A percentile compares a stretch with the other conserved stretches of the same genome.
These are phyloP conservation scores for Alectoris magna DNA, from an alignment of 2,797 vertebrate species.

Conservation along the genomic window DNA sequence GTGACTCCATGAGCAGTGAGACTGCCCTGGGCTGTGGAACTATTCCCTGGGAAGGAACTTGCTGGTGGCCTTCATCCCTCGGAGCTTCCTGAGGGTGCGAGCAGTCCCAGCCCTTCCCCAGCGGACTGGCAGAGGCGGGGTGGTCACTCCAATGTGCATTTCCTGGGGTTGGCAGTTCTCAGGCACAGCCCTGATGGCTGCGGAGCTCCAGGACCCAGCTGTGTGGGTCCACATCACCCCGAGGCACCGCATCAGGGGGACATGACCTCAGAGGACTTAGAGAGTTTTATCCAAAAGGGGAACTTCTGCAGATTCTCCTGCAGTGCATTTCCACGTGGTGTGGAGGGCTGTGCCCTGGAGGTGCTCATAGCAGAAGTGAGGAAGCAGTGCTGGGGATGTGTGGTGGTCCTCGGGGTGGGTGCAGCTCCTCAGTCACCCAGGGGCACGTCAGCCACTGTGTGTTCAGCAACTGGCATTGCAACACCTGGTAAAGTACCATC, in stretches of 20 bases:
- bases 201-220: background rate
- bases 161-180: background rate
- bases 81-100: background rate
- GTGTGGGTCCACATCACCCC: fast-evolving
- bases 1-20: fast-evolving
- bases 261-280: fast-evolving
- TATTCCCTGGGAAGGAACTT: background rate
- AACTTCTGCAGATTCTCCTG: background rate
- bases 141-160: background rate
- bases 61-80: background rate
- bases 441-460: fast-evolving
- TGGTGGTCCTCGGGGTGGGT: background rate
- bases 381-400: fast-evolving
- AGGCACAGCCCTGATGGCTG: background rate
- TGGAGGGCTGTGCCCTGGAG: background rate
- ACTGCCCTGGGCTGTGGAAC: fast-evolving
- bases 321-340: fast-evolving
- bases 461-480: background rate
- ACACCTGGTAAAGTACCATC: fast-evolving
- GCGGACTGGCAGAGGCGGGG: background rate
- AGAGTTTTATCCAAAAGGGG: background rate
- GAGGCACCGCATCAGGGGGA: background rate
- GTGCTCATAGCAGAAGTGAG: background rate
- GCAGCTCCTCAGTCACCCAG: background rate
- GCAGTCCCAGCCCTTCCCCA: background rate